These are phyloP conservation scores for Ceraclea dissimilis DNA, from an alignment of 2,888 invertebrate genomes.

Conservation along the genomic window DNA sequence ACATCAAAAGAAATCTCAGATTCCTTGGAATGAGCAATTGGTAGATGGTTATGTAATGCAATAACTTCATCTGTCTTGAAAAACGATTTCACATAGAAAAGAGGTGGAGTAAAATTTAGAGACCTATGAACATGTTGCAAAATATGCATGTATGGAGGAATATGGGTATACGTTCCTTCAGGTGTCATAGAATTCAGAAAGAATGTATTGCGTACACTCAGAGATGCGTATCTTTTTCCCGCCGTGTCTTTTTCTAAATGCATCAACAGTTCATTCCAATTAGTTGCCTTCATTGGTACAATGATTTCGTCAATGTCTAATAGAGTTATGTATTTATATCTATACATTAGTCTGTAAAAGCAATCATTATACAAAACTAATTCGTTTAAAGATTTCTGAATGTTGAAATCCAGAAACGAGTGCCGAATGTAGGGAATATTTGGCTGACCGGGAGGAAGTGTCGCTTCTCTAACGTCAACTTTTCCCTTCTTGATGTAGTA, in stretches of 20 bases:
- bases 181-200: conserved; percentile 78
- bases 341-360: conserved; percentile 83
- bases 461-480: conserved; percentile 70
- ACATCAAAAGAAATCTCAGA: neutral
- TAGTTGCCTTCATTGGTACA: conserved; percentile 68
- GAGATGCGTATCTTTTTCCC: conserved; percentile 56
- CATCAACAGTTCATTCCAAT: conserved; percentile 73
- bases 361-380: conserved; percentile 95
- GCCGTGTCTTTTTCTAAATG: neutral
- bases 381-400: conserved; percentile 90
- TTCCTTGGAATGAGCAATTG: conserved; percentile 44
- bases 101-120: conserved; percentile 84
- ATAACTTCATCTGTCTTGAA: conserved; percentile 85
- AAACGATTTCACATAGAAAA: conserved; percentile 89
- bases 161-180: conserved; percentile 70
- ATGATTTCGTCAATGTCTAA: conserved; percentile 92
- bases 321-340: conserved; percentile 80
- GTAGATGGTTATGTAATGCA: conserved; percentile 87
- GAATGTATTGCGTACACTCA: conserved; percentile 86
- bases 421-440: conserved; percentile 83
- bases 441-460: conserved; percentile 82
- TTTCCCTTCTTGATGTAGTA: conserved; percentile 58
- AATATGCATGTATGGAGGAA: conserved; percentile 87
- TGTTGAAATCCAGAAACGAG: conserved; percentile 82
- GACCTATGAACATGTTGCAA: conserved; percentile 84